A percentile compares a stretch with the other conserved stretches of the same genome.
Evolutionary conservation across 92 coral and sea anemone genomes (phyloP).

Genomic region (Chrysogorgia sp.): DNA sequence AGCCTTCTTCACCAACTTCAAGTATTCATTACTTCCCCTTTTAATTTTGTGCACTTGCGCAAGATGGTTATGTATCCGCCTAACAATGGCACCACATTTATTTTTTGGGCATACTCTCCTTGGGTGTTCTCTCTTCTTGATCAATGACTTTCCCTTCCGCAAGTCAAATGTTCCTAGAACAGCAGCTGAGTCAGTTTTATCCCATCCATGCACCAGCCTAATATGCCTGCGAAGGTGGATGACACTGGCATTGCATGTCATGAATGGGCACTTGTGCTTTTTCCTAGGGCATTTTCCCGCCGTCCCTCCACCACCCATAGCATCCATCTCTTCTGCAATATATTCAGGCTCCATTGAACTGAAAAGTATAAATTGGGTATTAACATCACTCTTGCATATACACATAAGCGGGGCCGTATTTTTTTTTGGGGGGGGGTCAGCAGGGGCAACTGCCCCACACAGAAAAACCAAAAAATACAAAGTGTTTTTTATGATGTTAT

Average conservation of each 20-base stretch:
- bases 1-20: conserved; percentile 22
- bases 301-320: not conserved
- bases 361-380: not conserved
- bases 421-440: too few species aligned
- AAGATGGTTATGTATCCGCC: conserved; percentile 15
- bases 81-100: conserved; percentile 5
- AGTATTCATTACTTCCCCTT: not conserved
- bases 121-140: conserved; percentile 14
- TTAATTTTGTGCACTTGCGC: conserved; percentile 22
- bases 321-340: not conserved
- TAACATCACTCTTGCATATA: too few species aligned
- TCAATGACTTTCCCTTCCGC: conserved; percentile 9
- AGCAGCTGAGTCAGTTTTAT: not conserved
- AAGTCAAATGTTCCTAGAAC: conserved; percentile 22
- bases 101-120: not conserved
- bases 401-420: too few species aligned
- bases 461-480: too few species aligned
- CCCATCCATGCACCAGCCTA: conserved; percentile 21
- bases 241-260: conserved; percentile 10
- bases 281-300: not conserved
- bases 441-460: too few species aligned
- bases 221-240: conserved; percentile 21
- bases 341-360: too few species aligned
- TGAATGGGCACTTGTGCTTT: conserved; percentile 7
- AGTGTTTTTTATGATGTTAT: too few species aligned